Percentiles rank a stretch among this genome's conserved stretches.
These are phyloP conservation scores for Euzophera pinguis DNA, from an alignment of 2,888 invertebrate genomes.

Conservation along the genomic window DNA sequence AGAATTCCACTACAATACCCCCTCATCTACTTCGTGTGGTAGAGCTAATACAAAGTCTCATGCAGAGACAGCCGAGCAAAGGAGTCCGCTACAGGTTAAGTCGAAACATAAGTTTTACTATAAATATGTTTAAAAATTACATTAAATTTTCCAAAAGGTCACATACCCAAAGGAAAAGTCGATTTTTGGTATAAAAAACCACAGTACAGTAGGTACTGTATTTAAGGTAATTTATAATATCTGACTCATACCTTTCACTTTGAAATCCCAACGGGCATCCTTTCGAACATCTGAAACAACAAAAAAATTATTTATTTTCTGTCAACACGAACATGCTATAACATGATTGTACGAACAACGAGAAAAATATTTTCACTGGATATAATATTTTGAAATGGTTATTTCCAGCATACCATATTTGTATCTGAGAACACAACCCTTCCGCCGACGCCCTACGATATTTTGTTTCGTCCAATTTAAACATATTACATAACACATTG, in stretches of 20 bases:
- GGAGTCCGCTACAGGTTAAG: too few species aligned
- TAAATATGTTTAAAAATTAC: too few species aligned
- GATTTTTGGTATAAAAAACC: too few species aligned
- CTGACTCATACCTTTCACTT: constrained; percentile 7
- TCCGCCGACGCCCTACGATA: constrained; percentile 29
- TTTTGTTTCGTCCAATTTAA: constrained; percentile 48
- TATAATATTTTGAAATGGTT: neutral
- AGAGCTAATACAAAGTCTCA: too few species aligned
- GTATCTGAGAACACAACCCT: constrained; percentile 16
- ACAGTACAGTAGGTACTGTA: too few species aligned
- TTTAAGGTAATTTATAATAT: neutral
- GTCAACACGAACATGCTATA: neutral
- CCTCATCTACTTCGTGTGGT: too few species aligned
- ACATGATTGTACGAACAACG: neutral
- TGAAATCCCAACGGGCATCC: constrained; percentile 1
- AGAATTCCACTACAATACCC: too few species aligned
- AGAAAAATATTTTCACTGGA: constrained; percentile 3
- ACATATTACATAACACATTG: constrained; percentile 53
- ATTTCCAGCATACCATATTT: constrained; percentile 19
- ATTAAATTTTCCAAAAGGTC: too few species aligned
- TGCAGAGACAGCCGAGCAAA: too few species aligned
- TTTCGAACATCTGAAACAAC: constrained; percentile 25
- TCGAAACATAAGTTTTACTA: too few species aligned
- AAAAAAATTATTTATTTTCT: constrained; percentile 4
- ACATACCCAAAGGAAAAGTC: too few species aligned